A percentile compares a stretch with the other conserved stretches of the same genome.
Evolutionary conservation across 2,888 invertebrate species (phyloP).

Genomic region (Sympetrum striolatum): DNA sequence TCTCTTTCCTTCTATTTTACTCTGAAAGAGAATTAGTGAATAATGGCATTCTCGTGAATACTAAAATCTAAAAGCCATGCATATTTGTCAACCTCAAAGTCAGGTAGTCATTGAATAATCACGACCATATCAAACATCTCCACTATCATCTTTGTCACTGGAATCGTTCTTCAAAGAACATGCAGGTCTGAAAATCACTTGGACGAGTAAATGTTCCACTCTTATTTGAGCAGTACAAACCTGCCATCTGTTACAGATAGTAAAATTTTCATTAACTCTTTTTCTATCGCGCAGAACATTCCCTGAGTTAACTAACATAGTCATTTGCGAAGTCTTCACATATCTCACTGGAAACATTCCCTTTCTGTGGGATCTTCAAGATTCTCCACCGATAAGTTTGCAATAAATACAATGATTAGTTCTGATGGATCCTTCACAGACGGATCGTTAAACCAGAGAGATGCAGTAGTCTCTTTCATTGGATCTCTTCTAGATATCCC

Average conservation of each 20-base stretch:
- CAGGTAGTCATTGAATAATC: not conserved
- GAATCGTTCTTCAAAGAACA: not conserved
- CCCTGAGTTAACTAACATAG: slow-evolving; percentile 12
- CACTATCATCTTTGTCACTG: not conserved
- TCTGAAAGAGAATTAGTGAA: not conserved
- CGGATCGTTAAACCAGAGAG: no score
- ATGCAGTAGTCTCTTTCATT: no score
- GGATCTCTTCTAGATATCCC: no score
- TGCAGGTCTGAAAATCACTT: not conserved
- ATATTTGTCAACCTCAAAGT: not conserved
- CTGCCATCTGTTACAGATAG: not conserved
- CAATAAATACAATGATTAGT: no score
- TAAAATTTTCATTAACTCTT: not conserved
- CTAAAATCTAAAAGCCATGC: not conserved
- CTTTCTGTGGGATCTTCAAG: not conserved
- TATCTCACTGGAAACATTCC: not conserved
- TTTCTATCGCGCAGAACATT: not conserved
- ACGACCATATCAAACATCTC: not conserved
- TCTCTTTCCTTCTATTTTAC: not conserved
- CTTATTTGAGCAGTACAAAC: not conserved
- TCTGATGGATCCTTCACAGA: no score
- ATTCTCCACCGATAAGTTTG: not conserved
- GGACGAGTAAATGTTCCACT: not conserved
- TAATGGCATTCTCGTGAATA: not conserved
- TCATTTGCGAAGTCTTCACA: not conserved